These are phyloP conservation scores for Melieria omissa DNA, from an alignment of 2,888 invertebrate species.

Conservation along the genomic window DNA sequence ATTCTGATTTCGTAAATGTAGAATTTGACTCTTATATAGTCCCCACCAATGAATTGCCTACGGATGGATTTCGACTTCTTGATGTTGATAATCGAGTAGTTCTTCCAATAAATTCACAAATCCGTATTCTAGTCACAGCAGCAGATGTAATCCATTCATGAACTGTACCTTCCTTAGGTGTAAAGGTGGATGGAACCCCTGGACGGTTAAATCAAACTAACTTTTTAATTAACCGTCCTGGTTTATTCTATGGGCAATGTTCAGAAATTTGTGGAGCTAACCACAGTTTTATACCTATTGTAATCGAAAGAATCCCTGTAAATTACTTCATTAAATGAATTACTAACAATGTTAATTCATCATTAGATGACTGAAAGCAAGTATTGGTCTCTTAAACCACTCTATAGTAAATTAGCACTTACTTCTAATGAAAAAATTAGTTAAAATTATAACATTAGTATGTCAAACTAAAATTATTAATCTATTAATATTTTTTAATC, in stretches of 20 bases:
- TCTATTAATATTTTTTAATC: constrained; percentile 72
- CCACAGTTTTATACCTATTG: constrained; percentile 84
- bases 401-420: constrained; percentile 73
- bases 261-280: constrained; percentile 86
- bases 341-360: constrained; percentile 64
- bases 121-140: constrained; percentile 73
- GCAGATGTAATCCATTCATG: constrained; percentile 77
- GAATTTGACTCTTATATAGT: constrained; percentile 75
- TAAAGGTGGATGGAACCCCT: constrained; percentile 75
- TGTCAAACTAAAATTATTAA: constrained; percentile 77
- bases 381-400: constrained; percentile 78
- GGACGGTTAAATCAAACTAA: constrained; percentile 75
- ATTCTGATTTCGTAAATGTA: constrained; percentile 71
- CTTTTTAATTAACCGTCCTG: constrained; percentile 73
- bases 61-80: constrained; percentile 70
- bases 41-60: constrained; percentile 64
- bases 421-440: constrained; percentile 73
- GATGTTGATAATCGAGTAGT: constrained; percentile 74
- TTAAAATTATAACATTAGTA: constrained; percentile 72
- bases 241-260: constrained; percentile 80
- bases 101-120: constrained; percentile 72
- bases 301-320: constrained; percentile 70
- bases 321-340: constrained; percentile 72
- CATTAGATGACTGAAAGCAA: constrained; percentile 74
- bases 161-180: constrained; percentile 72